Evolutionary conservation across 2,113 vertebrate species (phyloP).

Genomic region (Sapayoa aenigma): DNA sequence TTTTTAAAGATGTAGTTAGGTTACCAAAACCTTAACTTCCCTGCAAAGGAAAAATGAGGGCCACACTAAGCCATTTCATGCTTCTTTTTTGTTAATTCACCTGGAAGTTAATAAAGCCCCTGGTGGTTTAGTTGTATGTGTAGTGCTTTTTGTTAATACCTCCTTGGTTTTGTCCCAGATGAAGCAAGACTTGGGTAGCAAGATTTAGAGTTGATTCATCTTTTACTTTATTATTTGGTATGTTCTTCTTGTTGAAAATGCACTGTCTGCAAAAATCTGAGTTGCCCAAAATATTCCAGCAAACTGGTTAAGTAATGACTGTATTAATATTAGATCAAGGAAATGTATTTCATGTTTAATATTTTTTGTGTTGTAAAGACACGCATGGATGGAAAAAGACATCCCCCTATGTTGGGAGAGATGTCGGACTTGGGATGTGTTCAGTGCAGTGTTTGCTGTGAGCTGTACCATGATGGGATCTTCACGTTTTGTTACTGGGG

Average conservation of each 20-base stretch:
- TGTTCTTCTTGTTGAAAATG: background rate
- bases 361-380: background rate
- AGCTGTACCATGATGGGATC: accelerated
- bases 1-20: background rate
- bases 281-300: background rate
- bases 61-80: background rate
- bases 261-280: background rate
- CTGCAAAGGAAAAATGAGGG: background rate
- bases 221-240: background rate
- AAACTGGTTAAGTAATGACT: background rate
- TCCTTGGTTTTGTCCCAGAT: background rate
- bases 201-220: background rate
- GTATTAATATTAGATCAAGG: background rate
- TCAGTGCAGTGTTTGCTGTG: no score
- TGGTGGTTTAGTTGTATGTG: background rate
- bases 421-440: background rate
- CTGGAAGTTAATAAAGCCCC: background rate
- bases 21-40: background rate
- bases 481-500: background rate
- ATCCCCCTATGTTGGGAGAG: accelerated
- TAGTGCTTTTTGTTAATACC: background rate
- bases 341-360: background rate
- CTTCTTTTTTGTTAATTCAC: background rate
- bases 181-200: background rate
- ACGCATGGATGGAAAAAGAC: accelerated